Evolutionary conservation across 2,113 vertebrate genomes (phyloP).

Genomic region (Rattus rattus): DNA sequence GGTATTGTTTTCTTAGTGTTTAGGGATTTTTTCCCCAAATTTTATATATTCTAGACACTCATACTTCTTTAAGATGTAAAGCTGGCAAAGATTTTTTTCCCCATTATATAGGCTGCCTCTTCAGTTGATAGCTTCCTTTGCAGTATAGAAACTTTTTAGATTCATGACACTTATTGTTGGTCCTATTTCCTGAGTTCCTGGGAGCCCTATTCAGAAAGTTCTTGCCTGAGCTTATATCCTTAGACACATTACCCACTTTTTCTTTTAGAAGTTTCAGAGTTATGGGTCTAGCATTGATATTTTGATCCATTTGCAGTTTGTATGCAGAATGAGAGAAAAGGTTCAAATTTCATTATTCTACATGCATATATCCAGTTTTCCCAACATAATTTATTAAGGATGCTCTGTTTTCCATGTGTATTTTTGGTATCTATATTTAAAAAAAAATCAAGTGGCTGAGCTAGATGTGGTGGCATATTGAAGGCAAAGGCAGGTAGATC

Average conservation of each 20-base stretch:
- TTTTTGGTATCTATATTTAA: background rate
- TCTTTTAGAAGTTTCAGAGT: background rate
- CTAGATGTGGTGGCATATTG: background rate
- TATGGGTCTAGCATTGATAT: background rate
- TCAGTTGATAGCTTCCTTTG: background rate
- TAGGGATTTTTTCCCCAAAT: background rate
- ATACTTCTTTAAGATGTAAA: background rate
- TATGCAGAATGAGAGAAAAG: background rate
- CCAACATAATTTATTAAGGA: background rate
- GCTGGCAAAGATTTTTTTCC: background rate
- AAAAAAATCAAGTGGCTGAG: background rate
- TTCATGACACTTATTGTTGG: background rate
- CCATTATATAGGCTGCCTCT: background rate
- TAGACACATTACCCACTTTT: background rate
- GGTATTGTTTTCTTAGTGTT: background rate
- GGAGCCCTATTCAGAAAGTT: background rate
- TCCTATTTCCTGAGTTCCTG: background rate
- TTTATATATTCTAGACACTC: background rate
- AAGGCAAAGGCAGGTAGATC: background rate
- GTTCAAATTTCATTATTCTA: background rate
- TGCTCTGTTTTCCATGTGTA: background rate
- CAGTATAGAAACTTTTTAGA: background rate
- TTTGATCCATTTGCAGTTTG: background rate
- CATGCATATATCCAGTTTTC: background rate
- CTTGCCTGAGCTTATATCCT: background rate